These are phyloP conservation scores for Otocyon megalotis DNA, from an alignment of 2,113 vertebrate species.

Conservation along the genomic window DNA sequence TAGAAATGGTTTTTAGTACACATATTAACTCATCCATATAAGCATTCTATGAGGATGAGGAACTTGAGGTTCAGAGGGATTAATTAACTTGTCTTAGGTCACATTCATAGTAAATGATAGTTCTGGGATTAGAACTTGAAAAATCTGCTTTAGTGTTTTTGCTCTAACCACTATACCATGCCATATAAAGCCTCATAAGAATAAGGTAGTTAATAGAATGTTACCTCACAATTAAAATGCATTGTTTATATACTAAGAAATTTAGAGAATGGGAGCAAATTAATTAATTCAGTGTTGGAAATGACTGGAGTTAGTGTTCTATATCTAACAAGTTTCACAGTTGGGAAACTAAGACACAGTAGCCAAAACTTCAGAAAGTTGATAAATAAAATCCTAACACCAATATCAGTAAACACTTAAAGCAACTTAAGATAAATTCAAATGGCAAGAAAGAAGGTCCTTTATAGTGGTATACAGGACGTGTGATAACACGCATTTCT, in stretches of 20 bases:
- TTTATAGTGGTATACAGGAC: not conserved
- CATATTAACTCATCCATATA: not conserved
- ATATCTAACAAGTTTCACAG: slow-evolving; percentile 6
- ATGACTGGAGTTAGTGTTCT: not conserved
- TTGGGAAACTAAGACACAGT: slow-evolving; percentile 30
- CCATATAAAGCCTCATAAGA: not conserved
- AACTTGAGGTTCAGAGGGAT: not conserved
- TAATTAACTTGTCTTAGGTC: not conserved
- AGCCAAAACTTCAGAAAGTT: not conserved
- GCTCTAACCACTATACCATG: not conserved
- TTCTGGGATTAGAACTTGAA: not conserved
- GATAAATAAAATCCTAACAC: not conserved
- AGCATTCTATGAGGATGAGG: not conserved
- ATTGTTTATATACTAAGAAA: not conserved
- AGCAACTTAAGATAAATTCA: slow-evolving; percentile 50
- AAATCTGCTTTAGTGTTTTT: not conserved
- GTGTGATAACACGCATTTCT: slow-evolving; percentile 46
- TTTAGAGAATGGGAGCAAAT: not conserved
- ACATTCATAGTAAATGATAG: not conserved
- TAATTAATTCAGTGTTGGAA: slow-evolving; percentile 41
- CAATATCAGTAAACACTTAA: slow-evolving; percentile 41
- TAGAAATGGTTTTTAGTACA: not conserved
- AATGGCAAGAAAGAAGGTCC: not conserved
- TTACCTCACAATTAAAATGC: not conserved
- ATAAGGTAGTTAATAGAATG: not conserved